These are phyloP conservation scores for Drosophila oshimai DNA, from an alignment of 1,140 invertebrate genomes.

Conservation along the genomic window DNA sequence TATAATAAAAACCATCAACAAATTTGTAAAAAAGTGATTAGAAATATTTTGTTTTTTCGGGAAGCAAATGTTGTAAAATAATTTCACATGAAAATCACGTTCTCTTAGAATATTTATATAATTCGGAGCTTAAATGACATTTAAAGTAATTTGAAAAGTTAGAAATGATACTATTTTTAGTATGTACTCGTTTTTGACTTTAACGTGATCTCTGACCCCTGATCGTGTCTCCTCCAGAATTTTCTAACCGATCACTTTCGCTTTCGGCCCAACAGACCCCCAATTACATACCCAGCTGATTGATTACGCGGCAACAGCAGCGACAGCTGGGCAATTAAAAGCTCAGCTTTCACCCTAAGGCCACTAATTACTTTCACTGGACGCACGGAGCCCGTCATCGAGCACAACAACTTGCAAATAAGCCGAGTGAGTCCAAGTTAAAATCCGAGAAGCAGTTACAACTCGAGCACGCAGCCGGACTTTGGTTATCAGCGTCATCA, in stretches of 20 bases:
- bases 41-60: no score
- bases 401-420: slow-evolving; percentile 67
- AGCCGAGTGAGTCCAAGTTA: slow-evolving; percentile 5
- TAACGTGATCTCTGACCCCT: background rate
- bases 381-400: slow-evolving; percentile 50
- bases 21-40: no score
- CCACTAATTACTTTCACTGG: slow-evolving; percentile 77
- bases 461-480: slow-evolving; percentile 56
- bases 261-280: slow-evolving; percentile 5
- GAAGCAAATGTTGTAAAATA: no score
- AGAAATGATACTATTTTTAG: no score
- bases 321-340: slow-evolving; percentile 60
- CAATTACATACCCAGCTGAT: slow-evolving; percentile 42
- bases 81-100: no score
- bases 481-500: slow-evolving; percentile 45
- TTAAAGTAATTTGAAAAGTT: no score
- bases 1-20: no score
- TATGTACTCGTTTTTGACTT: background rate
- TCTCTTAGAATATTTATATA: no score
- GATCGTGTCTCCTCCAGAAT: background rate
- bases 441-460: slow-evolving; percentile 42
- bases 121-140: no score
- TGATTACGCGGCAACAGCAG: slow-evolving; percentile 46
- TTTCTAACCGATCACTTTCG: slow-evolving; percentile 50
- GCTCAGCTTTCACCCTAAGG: slow-evolving; percentile 66